Conservation (phyloP, 2,888 invertebrate species). For the Charanyca ferruginea region DNA sequence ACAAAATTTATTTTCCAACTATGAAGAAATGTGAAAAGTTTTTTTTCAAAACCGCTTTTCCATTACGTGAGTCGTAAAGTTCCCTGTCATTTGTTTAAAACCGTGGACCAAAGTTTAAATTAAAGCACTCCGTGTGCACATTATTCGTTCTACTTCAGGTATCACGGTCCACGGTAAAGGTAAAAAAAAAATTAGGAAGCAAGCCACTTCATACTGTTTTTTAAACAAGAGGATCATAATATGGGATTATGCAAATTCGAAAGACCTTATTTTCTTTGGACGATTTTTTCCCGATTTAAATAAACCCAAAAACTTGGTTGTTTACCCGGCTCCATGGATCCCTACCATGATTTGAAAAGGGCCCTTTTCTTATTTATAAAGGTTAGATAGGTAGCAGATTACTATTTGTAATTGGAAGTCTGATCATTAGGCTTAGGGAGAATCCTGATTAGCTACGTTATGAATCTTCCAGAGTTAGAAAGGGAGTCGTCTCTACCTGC, state of each 20-base stretch:
- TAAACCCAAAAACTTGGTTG: constrained; percentile 62
- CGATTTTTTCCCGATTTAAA: constrained; percentile 70
- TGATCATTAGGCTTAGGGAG: constrained; percentile 61
- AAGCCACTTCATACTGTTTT: constrained; percentile 48
- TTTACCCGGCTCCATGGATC: constrained; percentile 65
- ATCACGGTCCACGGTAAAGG: constrained; percentile 10
- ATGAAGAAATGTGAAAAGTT: constrained; percentile 37
- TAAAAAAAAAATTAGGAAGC: constrained; percentile 48
- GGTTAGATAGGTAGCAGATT: constrained; percentile 57
- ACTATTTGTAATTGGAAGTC: constrained; percentile 68
- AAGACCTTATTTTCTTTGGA: constrained; percentile 65
- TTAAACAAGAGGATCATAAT: constrained; percentile 53
- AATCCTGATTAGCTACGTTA: constrained; percentile 38
- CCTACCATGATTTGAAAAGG: constrained; percentile 66
- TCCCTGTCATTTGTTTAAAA: constrained; percentile 46
- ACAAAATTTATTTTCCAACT: constrained; percentile 17
- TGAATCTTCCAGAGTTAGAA: constrained; percentile 7
- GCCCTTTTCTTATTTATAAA: constrained; percentile 61
- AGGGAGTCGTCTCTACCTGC: neutral
- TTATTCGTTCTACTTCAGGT: constrained; percentile 22
- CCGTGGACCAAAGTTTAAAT: constrained; percentile 57
- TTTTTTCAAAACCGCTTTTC: constrained; percentile 26
- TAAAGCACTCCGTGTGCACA: constrained; percentile 39
- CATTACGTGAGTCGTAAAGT: constrained; percentile 31
- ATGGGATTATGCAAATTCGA: constrained; percentile 72